Conservation (phyloP, 1,140 invertebrate species). For the Neodiprion pinetum region DNA sequence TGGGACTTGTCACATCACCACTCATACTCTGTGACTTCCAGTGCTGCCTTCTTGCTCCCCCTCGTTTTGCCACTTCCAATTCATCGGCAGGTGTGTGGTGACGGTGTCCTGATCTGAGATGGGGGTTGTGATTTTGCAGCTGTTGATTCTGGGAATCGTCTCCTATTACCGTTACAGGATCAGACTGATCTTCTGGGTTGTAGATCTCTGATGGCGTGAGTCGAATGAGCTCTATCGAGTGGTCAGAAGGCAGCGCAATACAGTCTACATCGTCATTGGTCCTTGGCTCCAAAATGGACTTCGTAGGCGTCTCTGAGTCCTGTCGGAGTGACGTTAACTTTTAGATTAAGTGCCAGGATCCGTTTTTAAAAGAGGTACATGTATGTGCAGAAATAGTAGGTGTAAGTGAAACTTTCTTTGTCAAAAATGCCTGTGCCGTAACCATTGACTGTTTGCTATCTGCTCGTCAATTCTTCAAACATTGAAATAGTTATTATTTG, state of each 20-base stretch:
- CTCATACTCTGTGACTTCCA: slow-evolving; percentile 62
- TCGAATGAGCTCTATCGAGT: too few species aligned
- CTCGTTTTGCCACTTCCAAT: slow-evolving; percentile 39
- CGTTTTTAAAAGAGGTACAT: background rate
- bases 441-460: too few species aligned
- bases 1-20: slow-evolving; percentile 37
- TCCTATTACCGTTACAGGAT: background rate
- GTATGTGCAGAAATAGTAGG: too few species aligned
- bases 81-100: slow-evolving; percentile 7
- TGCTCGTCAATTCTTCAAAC: too few species aligned
- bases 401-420: too few species aligned
- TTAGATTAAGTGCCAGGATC: background rate
- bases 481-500: too few species aligned
- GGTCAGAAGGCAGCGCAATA: too few species aligned
- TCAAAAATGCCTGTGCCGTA: too few species aligned
- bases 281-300: background rate
- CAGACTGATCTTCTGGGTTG: background rate
- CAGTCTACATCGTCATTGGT: background rate
- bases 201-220: background rate
- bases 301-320: background rate
- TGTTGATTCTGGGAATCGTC: background rate
- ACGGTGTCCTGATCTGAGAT: slow-evolving; percentile 13
- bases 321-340: background rate
- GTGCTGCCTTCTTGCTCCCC: slow-evolving; percentile 48
- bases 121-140: background rate